Conservation (phyloP, 2,113 vertebrate genomes). For the Peromyscus polionotus region DNA sequence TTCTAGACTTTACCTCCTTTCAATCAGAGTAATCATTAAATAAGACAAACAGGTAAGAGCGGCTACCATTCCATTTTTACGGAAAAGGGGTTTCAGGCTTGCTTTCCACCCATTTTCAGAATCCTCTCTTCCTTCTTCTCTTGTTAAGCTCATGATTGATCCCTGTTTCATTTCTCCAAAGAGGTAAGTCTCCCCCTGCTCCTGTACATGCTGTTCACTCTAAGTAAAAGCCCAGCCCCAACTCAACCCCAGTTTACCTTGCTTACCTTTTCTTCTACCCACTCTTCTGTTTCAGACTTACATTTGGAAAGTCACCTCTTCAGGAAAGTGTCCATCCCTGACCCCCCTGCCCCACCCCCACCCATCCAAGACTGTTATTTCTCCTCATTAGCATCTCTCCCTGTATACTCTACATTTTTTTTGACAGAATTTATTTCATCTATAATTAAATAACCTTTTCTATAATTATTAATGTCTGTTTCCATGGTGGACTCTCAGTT, state of each 20-base stretch:
- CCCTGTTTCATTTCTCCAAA: background rate
- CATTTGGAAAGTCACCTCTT: background rate
- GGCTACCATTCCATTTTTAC: background rate
- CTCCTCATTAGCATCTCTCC: background rate
- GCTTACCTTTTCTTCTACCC: background rate
- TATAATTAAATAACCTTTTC: slow-evolving; percentile 57
- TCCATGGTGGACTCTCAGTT: slow-evolving; percentile 6
- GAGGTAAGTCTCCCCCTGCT: background rate
- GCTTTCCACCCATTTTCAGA: background rate
- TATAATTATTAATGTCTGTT: slow-evolving; percentile 13
- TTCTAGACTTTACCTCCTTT: background rate
- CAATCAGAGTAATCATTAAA: background rate
- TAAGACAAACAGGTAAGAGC: background rate
- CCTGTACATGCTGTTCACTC: background rate
- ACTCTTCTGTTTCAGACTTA: background rate
- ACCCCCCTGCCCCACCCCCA: fast-evolving
- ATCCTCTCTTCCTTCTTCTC: background rate
- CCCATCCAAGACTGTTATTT: background rate
- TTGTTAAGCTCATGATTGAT: background rate
- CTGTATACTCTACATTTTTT: background rate
- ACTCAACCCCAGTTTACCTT: too few relatives aligned
- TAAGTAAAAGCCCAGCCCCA: background rate
- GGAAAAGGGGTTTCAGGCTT: background rate
- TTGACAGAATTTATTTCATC: slow-evolving; percentile 31
- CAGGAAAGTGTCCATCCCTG: background rate